These are phyloP conservation scores for Plutomurus gul DNA, from an alignment of 1,140 invertebrate species.

Conservation along the genomic window DNA sequence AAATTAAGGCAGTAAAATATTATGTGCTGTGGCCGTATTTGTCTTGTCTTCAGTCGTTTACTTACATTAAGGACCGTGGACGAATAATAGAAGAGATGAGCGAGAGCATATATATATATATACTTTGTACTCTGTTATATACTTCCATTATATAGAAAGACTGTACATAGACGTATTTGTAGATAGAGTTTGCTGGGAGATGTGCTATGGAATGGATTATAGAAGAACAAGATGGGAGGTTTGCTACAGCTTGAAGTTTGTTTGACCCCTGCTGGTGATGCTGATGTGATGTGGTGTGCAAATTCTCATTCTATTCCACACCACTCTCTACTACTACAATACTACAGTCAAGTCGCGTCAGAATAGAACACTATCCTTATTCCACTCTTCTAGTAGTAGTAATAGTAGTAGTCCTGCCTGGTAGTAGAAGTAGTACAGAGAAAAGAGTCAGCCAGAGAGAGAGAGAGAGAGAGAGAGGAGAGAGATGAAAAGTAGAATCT, in stretches of 20 bases:
- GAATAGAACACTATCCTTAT: too few relatives aligned
- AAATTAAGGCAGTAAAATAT: slow-evolving; percentile 35
- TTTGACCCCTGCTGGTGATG: slow-evolving; percentile 22
- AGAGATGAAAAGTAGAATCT: too few relatives aligned
- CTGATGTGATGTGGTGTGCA: slow-evolving; percentile 26
- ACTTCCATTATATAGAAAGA: background rate
- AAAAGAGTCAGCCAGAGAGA: too few relatives aligned
- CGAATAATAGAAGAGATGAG: background rate
- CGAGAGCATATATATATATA: background rate
- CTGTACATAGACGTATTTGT: background rate
- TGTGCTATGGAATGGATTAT: background rate
- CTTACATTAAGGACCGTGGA: slow-evolving; percentile 11
- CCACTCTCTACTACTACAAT: too few relatives aligned
- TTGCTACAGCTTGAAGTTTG: slow-evolving; percentile 6
- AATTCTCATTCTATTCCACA: slow-evolving; percentile 25
- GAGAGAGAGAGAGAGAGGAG: too few relatives aligned
- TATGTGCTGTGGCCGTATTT: slow-evolving; percentile 28
- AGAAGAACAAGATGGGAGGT: slow-evolving; percentile 13
- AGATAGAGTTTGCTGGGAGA: background rate
- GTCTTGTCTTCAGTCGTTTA: slow-evolving; percentile 21
- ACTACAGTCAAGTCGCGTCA: too few relatives aligned
- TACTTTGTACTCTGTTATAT: background rate
- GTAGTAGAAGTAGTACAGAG: too few relatives aligned
- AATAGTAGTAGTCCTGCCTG: too few relatives aligned
- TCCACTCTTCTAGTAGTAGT: too few relatives aligned